A percentile compares a stretch with the other conserved stretches of the same genome.
Conservation (phyloP, 2,113 vertebrate species). For the Halichoeres trimaculatus region DNA sequence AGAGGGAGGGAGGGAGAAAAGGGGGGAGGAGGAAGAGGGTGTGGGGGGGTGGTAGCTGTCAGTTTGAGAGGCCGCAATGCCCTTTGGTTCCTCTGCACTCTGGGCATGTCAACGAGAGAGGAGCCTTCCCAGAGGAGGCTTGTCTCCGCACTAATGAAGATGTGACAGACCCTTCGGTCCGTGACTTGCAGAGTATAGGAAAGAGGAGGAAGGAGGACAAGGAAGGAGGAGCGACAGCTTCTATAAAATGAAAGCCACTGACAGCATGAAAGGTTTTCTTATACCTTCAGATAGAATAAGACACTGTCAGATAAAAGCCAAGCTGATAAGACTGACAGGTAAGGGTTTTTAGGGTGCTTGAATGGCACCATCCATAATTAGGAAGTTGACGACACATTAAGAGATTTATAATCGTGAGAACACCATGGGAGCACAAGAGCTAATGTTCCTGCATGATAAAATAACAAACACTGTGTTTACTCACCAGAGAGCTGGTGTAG, state of each 20-base stretch:
- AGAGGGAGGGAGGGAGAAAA: neutral
- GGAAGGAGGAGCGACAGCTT: constrained; percentile 52
- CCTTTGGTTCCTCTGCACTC: constrained; percentile 80
- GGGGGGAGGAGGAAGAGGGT: neutral
- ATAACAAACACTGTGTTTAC: constrained; percentile 43
- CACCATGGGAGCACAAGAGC: constrained; percentile 7
- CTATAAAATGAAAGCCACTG: constrained; percentile 64
- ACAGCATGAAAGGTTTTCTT: constrained; percentile 63
- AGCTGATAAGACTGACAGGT: constrained; percentile 35
- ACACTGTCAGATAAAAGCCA: constrained; percentile 28
- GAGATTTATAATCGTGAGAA: neutral
- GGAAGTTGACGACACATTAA: neutral
- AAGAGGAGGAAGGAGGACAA: constrained; percentile 46
- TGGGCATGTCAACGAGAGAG: constrained; percentile 77
- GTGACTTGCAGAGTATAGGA: constrained; percentile 58
- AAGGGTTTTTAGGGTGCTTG: constrained; percentile 21
- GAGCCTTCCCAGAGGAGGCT: constrained; percentile 75
- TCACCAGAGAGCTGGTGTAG: constrained; percentile 97
- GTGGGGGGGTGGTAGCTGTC: constrained; percentile 75
- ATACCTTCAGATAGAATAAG: constrained; percentile 53
- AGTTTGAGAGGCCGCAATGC: constrained; percentile 77
- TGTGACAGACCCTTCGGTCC: constrained; percentile 74
- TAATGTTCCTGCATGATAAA: neutral
- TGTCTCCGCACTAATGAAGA: constrained; percentile 81
- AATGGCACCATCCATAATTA: too few species aligned